Percentiles rank a stretch among this genome's conserved stretches.
These are phyloP conservation scores for Melozone crissalis DNA, from an alignment of 2,113 vertebrate species.

Conservation along the genomic window DNA sequence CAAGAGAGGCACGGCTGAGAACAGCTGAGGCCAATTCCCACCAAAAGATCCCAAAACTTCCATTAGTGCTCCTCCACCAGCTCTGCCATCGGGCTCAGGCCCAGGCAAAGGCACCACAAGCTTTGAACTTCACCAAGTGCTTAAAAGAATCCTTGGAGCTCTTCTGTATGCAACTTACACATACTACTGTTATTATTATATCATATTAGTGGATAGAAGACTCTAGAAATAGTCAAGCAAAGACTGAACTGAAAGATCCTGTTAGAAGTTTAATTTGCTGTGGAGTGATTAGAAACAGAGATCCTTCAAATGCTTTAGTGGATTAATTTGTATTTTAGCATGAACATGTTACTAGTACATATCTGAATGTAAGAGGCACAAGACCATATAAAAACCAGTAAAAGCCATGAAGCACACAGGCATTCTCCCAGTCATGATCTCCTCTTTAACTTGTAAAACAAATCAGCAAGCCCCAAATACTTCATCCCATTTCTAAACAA, in stretches of 20 bases:
- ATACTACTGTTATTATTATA: not conserved
- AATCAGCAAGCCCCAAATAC: rapidly evolving
- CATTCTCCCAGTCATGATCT: not conserved
- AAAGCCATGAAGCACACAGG: not conserved
- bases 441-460: not conserved
- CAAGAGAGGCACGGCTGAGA: not conserved
- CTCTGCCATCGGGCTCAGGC: rapidly evolving
- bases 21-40: not conserved
- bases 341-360: not conserved
- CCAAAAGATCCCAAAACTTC: no score
- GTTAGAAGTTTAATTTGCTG: not conserved
- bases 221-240: not conserved
- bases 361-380: not conserved
- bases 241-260: not conserved
- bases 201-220: not conserved
- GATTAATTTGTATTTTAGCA: not conserved
- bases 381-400: not conserved
- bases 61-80: no score
- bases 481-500: not conserved
- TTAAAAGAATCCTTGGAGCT: not conserved
- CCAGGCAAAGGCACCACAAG: not conserved
- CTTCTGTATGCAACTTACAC: not conserved
- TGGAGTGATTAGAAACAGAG: not conserved
- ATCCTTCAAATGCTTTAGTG: not conserved
- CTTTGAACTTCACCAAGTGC: not conserved